Conservation (phyloP, 2,888 invertebrate species). For the Cephus pygmeus region DNA sequence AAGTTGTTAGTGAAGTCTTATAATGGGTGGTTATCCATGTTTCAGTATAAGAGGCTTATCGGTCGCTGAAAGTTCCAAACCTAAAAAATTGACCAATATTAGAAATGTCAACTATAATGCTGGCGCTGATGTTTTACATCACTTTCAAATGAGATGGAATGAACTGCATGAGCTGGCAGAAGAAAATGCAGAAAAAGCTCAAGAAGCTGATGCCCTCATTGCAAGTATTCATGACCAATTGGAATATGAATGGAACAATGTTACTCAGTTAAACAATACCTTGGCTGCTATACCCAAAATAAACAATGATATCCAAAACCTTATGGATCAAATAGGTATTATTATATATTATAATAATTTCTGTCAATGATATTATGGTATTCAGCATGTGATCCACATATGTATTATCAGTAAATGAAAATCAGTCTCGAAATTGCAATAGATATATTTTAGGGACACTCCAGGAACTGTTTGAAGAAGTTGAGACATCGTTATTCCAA, state of each 20-base stretch:
- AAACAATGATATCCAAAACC: conserved; percentile 64
- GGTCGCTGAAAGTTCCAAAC: conserved; percentile 45
- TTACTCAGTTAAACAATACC: conserved; percentile 61
- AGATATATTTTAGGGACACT: conserved; percentile 63
- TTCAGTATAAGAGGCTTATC: conserved; percentile 58
- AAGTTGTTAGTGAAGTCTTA: neutral
- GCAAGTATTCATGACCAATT: conserved; percentile 59
- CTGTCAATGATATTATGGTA: neutral
- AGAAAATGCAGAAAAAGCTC: conserved; percentile 72
- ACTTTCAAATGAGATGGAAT: conserved; percentile 80
- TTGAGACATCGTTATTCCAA: conserved; percentile 74
- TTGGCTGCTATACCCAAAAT: conserved; percentile 67
- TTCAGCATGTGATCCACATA: neutral
- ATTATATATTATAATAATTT: conserved; percentile 8
- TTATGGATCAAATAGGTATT: conserved; percentile 67
- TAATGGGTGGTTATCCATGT: neutral
- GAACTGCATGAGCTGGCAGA: conserved; percentile 77
- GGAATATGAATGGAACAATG: conserved; percentile 64
- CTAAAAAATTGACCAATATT: conserved; percentile 32
- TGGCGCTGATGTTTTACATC: conserved; percentile 76
- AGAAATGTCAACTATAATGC: conserved; percentile 70
- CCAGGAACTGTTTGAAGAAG: conserved; percentile 71
- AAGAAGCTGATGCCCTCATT: conserved; percentile 67
- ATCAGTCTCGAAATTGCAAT: neutral
- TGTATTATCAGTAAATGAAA: neutral